These are phyloP conservation scores for Zosterops pallidus DNA, from an alignment of 2,113 vertebrate genomes.

Conservation along the genomic window DNA sequence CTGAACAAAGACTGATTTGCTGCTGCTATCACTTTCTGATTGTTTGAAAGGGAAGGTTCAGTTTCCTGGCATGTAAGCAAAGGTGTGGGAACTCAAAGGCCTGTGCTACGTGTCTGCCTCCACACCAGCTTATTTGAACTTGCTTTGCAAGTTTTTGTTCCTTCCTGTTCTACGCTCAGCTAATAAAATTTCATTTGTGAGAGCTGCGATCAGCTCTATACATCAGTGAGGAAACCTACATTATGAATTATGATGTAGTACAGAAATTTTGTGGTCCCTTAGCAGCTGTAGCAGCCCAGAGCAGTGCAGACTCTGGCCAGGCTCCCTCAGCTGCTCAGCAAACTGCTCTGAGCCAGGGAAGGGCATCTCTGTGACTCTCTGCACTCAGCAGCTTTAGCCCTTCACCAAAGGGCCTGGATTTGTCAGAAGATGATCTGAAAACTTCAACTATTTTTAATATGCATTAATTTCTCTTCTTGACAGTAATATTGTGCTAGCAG, in stretches of 20 bases:
- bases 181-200: not conserved
- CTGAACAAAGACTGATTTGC: not conserved
- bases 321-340: not conserved
- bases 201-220: not conserved
- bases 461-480: not conserved
- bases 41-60: not conserved
- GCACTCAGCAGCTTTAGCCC: not conserved
- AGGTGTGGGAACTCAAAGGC: not conserved
- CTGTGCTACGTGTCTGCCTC: not conserved
- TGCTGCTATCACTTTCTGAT: not conserved
- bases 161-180: not conserved
- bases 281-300: not conserved
- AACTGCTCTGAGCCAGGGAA: not conserved
- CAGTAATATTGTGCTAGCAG: not conserved
- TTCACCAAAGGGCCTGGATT: not conserved
- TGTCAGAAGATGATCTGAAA: not conserved
- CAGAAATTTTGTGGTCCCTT: accelerated
- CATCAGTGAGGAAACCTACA: not conserved
- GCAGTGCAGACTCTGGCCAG: not conserved
- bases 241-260: too few relatives aligned
- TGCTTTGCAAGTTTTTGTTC: not conserved
- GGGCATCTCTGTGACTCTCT: not conserved
- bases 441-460: not conserved
- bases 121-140: not conserved
- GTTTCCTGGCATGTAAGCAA: not conserved